phyloP scores from a whole-genome alignment of 2,888 invertebrate genomes.

The Oscheius sp. region DNA sequence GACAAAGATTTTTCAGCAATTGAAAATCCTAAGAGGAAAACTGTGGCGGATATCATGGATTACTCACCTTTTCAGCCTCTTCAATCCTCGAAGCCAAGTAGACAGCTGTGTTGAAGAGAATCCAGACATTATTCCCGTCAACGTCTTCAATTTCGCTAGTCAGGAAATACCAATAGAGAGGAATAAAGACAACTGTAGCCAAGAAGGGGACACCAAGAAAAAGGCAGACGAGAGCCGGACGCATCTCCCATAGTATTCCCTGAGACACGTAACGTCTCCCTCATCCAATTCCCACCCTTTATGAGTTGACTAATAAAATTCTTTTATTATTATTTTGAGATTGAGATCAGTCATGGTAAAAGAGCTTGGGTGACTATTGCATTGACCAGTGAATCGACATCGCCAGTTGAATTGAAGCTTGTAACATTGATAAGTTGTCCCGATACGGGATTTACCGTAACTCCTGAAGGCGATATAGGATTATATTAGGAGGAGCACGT shows the following conservation, averaged over 20 bases:
- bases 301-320: not conserved
- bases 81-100: not conserved
- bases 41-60: not conserved
- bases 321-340: slow-evolving; percentile 20
- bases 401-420: not conserved
- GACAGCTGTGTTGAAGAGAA: slow-evolving; percentile 15
- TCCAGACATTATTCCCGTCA: slow-evolving; percentile 2
- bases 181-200: slow-evolving; percentile 5
- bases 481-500: not conserved
- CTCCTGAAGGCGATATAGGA: not conserved
- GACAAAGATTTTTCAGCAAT: not conserved
- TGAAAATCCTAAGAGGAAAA: not conserved
- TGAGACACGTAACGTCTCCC: no score
- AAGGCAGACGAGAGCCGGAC: not conserved
- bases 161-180: slow-evolving; percentile 6
- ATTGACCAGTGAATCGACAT: slow-evolving; percentile 6
- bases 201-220: slow-evolving; percentile 1
- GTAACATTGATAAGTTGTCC: not conserved
- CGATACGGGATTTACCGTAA: not conserved
- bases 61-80: slow-evolving; percentile 10
- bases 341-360: not conserved
- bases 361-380: not conserved
- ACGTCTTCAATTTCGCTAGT: not conserved
- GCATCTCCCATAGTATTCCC: slow-evolving; percentile 17
- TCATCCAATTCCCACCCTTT: slow-evolving; percentile 4